These are phyloP conservation scores for Tylochromis polylepis DNA, from an alignment of 2,113 vertebrate genomes.

Conservation along the genomic window DNA sequence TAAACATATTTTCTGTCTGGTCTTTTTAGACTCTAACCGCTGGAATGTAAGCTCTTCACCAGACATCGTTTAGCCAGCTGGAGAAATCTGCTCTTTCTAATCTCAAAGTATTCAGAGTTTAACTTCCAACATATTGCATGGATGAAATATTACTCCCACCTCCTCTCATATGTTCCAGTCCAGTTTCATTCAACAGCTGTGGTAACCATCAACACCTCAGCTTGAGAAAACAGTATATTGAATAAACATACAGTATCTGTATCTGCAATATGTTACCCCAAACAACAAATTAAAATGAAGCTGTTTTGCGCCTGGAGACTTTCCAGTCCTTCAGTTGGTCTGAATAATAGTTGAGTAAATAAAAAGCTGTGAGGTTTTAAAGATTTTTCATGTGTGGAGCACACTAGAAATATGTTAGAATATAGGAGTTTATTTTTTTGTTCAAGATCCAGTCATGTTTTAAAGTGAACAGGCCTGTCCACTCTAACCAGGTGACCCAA, in stretches of 20 bases:
- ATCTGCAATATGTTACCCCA: background rate
- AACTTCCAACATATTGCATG: background rate
- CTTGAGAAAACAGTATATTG: background rate
- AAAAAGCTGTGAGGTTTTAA: background rate
- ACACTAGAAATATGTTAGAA: accelerated
- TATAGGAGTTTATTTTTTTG: background rate
- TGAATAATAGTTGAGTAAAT: background rate
- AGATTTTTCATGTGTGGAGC: background rate
- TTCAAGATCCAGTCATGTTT: background rate
- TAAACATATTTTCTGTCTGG: background rate
- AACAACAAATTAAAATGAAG: background rate
- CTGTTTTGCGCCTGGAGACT: background rate
- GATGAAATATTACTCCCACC: background rate
- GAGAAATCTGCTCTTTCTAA: background rate
- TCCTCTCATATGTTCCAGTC: background rate
- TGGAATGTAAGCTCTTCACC: slow-evolving; percentile 8
- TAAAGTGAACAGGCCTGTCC: accelerated
- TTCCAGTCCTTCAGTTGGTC: background rate
- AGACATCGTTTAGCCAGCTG: slow-evolving; percentile 15
- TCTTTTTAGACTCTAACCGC: background rate
- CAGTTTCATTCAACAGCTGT: background rate
- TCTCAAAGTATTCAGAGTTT: background rate
- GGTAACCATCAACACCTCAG: background rate
- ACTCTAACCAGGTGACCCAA: background rate
- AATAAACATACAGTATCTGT: background rate